Evolutionary conservation across 2,113 vertebrate genomes (phyloP), one percentile per base, ranked within the genome.

Genomic region (Crotophaga sulcirostris): DNA sequence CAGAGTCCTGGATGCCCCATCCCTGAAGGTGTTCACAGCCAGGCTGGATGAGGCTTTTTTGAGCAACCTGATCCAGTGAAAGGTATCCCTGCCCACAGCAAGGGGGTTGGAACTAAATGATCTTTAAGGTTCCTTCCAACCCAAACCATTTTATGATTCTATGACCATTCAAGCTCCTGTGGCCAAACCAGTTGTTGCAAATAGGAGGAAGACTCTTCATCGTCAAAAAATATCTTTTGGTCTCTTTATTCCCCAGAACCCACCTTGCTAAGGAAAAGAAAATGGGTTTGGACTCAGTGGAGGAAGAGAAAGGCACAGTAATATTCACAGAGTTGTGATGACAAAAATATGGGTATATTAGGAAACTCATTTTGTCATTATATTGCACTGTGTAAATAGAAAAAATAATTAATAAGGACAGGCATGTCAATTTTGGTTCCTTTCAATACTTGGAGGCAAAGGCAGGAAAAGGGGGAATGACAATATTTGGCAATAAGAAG

Each of bases 381-480:
- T n/a, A 84, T 23, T 0, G 0, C 31, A 68, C 76, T 29, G 31
- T 45, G 36, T 54, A 96, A 96, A 90, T 42, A 74, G 44, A 64
- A 92, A 85, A 34, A 28, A 23, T 90, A 96, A 96, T 93, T 92
- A 96, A 59, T 75, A 75, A 78, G 44, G 93, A 96, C 93, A 94
- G 60, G 83, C 79, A 75, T 78, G 47, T 84, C 96, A 81, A 94
- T 86, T 92, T 92, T 44, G 19, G 38, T 84, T 92, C 52, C 68
- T 67, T 88, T 89, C 73, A 60, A 91, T 93, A 95, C 84, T 74
- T 92, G 72, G 26, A 80, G 83, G 83, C 85, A 89, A 81, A 29
- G 64, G 59, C n/a, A 89, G 24, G 33, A 83, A 78, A 84, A 82
- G 44, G 12, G 49, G 56, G 44, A 94, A 91, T 56, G 77, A 85